phyloP scores from a whole-genome alignment of 2,797 vertebrate genomes.

The Leuciscus waleckii region DNA sequence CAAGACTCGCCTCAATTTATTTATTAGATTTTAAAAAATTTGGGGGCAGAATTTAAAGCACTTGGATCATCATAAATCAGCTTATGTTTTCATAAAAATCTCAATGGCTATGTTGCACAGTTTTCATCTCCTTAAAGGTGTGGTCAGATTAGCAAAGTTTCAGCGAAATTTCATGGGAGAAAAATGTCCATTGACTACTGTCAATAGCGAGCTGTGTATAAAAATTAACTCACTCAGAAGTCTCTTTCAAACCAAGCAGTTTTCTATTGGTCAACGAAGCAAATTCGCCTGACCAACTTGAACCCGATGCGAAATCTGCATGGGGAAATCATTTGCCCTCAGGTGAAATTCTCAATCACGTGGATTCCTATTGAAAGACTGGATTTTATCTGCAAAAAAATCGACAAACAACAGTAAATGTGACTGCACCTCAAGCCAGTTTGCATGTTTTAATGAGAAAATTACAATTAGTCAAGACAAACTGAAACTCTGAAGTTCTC shows the following conservation, averaged over 20 bases:
- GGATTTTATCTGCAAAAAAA: not conserved
- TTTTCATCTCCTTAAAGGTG: not conserved
- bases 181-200: not conserved
- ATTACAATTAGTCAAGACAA: not conserved
- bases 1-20: too few species aligned
- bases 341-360: not conserved
- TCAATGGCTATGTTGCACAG: not conserved
- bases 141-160: not conserved
- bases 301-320: not conserved
- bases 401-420: not conserved
- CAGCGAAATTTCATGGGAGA: not conserved
- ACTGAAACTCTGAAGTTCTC: not conserved
- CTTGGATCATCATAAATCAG: not conserved
- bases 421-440: not conserved
- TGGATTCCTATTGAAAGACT: not conserved
- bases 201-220: not conserved
- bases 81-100: not conserved
- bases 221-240: not conserved
- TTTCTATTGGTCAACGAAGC: not conserved
- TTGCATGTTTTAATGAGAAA: not conserved
- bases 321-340: not conserved
- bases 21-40: not conserved
- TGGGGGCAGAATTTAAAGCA: not conserved
- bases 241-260: not conserved
- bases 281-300: not conserved